Base-by-base conservation (phyloP, 2,888 invertebrate genomes). In the Dusona sp. region DNA sequence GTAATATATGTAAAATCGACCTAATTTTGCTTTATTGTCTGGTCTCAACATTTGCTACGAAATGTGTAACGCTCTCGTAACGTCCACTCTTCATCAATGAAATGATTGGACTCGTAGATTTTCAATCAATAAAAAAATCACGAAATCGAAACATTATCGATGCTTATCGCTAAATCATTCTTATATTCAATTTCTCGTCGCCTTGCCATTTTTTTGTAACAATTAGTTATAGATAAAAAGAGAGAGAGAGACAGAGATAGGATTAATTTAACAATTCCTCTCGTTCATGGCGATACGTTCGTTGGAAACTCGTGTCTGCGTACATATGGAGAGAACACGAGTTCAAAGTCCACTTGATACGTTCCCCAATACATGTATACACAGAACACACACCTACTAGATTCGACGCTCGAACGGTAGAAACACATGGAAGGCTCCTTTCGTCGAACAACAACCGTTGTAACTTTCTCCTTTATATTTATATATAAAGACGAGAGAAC, bases 271-370 rank as follows among this genome's bases (percentile, higher is more conserved):
- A 16, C 42, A 77, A 75, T 70, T 70, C 65, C 57, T 80, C 61
- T 36, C 74, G 36, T 38, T 79, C 48, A 67, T 85, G 73, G 86
- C 80, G 79, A 75, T 74, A 72, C 68, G 85, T 70, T 79, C 61
- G 73, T 64, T 68, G 74, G 65, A 80, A 45, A 70, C 75, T 48
- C 51, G 68, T 42, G 38, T 19, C 38, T 72, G 36, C 83, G 42
- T 73, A 19, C 83, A 45, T 54, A 57, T 65, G 67, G 80, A 83
- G 77, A 77, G 83, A 86, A 77, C 86, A 67, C 68, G 85, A 85
- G 86, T 86, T 86, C 86, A 86, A 86, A 86, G 86, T 86, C 86
- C 86, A 86, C 83, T 86, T 19, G 74, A 72, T 64, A 72, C 70
- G 72, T 77, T 77, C 54, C 70, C 75, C 51, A 25, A 29, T 29